phyloP scores from a whole-genome alignment of 2,113 vertebrate species.

The Corvus hawaiiensis region DNA sequence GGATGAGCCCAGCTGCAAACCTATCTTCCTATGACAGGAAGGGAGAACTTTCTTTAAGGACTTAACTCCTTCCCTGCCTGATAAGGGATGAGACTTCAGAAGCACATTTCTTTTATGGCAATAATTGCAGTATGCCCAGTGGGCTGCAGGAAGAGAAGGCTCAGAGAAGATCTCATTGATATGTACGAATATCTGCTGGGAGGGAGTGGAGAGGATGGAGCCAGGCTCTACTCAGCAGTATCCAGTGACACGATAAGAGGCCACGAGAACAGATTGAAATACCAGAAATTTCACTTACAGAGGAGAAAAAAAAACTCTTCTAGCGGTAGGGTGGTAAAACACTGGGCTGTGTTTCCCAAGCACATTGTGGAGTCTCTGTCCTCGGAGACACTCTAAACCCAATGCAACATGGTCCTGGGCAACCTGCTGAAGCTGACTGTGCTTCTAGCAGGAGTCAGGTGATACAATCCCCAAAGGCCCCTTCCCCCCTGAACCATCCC shows the following conservation, averaged over 20 bases:
- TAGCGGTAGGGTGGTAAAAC: neutral
- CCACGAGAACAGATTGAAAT: fast-evolving
- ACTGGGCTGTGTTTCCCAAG: neutral
- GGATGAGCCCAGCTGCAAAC: neutral
- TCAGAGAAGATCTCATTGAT: neutral
- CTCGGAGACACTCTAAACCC: neutral
- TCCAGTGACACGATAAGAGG: neutral
- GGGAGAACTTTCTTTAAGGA: neutral
- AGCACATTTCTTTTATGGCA: neutral
- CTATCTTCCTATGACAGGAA: neutral
- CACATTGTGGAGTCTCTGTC: neutral
- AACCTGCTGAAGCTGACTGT: neutral
- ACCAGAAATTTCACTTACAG: neutral
- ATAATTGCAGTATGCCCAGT: neutral
- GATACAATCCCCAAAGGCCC: fast-evolving
- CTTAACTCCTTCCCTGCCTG: neutral
- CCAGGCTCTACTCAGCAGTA: neutral
- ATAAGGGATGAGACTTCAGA: neutral
- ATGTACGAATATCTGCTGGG: neutral
- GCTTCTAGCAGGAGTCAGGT: neutral
- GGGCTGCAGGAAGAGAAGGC: neutral
- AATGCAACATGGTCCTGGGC: neutral
- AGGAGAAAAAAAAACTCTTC: neutral
- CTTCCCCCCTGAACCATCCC: neutral
- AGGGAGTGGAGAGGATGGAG: neutral